These are phyloP conservation scores for Stenodema calcarata DNA, from an alignment of 2,888 invertebrate genomes.

Conservation along the genomic window DNA sequence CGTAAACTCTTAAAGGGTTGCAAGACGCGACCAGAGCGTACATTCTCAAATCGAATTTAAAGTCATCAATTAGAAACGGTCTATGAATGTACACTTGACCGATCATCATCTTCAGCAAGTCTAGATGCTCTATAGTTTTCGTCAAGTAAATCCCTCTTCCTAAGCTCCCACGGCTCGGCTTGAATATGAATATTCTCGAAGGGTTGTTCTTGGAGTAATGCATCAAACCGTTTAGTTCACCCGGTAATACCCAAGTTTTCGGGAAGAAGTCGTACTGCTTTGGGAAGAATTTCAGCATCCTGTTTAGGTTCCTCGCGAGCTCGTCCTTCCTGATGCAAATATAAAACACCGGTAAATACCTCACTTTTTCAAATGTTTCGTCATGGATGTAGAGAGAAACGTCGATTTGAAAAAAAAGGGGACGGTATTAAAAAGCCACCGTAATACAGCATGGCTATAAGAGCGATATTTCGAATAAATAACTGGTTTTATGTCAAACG, in stretches of 20 bases:
- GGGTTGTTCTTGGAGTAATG: constrained; percentile 74
- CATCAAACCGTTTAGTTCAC: constrained; percentile 53
- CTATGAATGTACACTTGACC: constrained; percentile 79
- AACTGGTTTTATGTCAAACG: too few species aligned
- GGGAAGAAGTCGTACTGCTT: constrained; percentile 92
- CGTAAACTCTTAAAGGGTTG: constrained; percentile 86
- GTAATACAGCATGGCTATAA: too few species aligned
- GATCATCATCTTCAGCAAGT: constrained; percentile 78
- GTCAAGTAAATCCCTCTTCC: constrained; percentile 89
- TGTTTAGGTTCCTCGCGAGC: constrained; percentile 84
- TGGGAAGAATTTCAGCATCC: constrained; percentile 87
- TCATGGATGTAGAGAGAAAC: too few species aligned
- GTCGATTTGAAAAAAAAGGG: too few species aligned
- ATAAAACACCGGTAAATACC: too few species aligned
- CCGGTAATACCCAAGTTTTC: constrained; percentile 90
- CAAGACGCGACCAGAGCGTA: constrained; percentile 89
- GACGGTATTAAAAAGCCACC: too few species aligned
- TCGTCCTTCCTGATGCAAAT: constrained; percentile 74
- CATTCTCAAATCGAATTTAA: constrained; percentile 88
- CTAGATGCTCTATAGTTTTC: too few species aligned
- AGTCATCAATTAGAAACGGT: constrained; percentile 87
- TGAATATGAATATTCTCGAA: constrained; percentile 81
- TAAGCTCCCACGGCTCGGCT: constrained; percentile 90
- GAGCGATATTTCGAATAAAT: too few species aligned
- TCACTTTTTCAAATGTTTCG: too few species aligned